phyloP scores from a whole-genome alignment of 2,888 invertebrate genomes.

The Anorthoa munda region DNA sequence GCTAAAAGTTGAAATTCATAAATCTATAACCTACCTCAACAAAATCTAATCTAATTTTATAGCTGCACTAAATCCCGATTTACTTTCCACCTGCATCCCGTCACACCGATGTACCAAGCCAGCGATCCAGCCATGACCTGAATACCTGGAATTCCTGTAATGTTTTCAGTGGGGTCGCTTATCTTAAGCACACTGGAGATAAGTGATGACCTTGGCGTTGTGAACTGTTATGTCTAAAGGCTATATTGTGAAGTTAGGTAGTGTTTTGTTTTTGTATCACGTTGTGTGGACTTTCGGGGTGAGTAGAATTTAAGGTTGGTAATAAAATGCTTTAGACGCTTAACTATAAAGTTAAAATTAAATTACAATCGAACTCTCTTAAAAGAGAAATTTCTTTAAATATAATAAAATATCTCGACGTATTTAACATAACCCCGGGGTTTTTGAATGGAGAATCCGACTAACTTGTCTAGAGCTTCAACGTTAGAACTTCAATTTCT shows the following conservation, averaged over 20 bases:
- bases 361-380: too few relatives aligned
- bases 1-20: too few relatives aligned
- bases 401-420: too few relatives aligned
- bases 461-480: too few relatives aligned
- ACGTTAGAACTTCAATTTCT: too few relatives aligned
- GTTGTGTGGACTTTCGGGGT: background rate
- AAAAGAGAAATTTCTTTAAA: too few relatives aligned
- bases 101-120: background rate
- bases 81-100: conserved; percentile 11
- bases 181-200: conserved; percentile 54
- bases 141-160: conserved; percentile 52
- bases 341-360: too few relatives aligned
- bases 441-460: too few relatives aligned
- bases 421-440: too few relatives aligned
- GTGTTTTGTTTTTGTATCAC: conserved; percentile 1
- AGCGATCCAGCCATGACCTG: conserved; percentile 33
- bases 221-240: conserved; percentile 16
- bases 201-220: conserved; percentile 31
- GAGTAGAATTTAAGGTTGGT: background rate
- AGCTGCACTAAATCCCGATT: background rate
- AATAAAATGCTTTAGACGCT: too few relatives aligned
- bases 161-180: conserved; percentile 53
- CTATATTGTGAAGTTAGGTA: background rate
- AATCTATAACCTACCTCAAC: conserved; percentile 9
- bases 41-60: background rate